phyloP scores from a whole-genome alignment of 23 tunicate genomes.

The Halocynthia aurantium region DNA sequence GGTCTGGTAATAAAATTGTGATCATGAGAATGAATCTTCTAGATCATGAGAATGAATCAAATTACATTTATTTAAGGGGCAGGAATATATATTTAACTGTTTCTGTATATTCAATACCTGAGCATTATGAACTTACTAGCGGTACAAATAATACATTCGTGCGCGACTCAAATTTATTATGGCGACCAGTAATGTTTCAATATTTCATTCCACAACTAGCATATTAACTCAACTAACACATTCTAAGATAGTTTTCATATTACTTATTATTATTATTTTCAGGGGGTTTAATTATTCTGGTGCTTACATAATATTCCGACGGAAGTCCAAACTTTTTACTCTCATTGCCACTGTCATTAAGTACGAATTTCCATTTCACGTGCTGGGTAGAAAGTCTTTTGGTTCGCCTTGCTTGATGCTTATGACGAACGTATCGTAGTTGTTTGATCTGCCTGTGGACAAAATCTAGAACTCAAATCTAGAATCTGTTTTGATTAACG shows the following conservation, averaged over 20 bases:
- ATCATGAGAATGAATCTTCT: neutral
- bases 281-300: neutral
- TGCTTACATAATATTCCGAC: constrained; percentile 24
- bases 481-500: neutral
- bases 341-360: constrained; percentile 7
- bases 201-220: no score
- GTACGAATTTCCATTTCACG: constrained; percentile 77
- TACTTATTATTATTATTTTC: neutral
- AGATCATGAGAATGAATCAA: no score
- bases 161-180: no score
- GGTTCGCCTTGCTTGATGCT: constrained; percentile 44
- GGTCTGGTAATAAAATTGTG: neutral
- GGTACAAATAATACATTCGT: no score
- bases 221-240: no score
- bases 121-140: no score
- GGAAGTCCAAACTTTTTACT: constrained; percentile 59
- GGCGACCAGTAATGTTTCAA: no score
- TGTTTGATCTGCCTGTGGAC: constrained; percentile 57
- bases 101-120: no score
- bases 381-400: constrained; percentile 71
- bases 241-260: no score
- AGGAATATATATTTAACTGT: no score
- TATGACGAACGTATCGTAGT: constrained; percentile 44
- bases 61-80: no score
- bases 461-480: neutral